These are phyloP conservation scores for Solea solea DNA, from an alignment of 2,113 vertebrate genomes.

Conservation along the genomic window DNA sequence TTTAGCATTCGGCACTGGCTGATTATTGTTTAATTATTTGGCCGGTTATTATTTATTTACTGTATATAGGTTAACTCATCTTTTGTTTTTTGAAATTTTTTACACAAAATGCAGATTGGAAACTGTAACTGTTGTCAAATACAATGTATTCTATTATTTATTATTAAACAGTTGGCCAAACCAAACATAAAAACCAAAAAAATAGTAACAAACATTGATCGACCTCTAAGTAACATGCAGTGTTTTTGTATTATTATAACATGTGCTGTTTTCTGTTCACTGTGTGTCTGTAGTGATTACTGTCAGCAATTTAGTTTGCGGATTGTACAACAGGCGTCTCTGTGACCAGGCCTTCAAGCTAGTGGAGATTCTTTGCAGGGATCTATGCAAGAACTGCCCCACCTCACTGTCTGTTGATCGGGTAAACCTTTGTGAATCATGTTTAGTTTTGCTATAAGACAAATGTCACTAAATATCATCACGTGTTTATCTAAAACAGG, in stretches of 20 bases:
- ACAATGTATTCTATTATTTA: too few species aligned
- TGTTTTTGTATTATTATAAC: not conserved
- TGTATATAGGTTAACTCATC: too few species aligned
- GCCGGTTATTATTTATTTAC: too few species aligned
- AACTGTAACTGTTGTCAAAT: too few species aligned
- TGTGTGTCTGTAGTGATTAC: slow-evolving; percentile 74
- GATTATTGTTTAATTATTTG: too few species aligned
- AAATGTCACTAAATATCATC: not conserved
- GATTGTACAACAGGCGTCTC: slow-evolving; percentile 84
- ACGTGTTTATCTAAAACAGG: not conserved
- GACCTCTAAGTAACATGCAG: not conserved
- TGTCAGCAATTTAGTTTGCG: slow-evolving; percentile 85
- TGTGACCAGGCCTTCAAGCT: slow-evolving; percentile 81
- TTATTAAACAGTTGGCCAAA: too few species aligned
- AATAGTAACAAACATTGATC: too few species aligned
- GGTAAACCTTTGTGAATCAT: slow-evolving; percentile 69
- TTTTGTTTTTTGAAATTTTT: too few species aligned
- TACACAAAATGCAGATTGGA: too few species aligned
- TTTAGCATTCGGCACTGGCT: too few species aligned
- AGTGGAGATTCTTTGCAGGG: slow-evolving; percentile 81
- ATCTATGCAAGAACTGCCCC: slow-evolving; percentile 68
- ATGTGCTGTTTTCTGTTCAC: not conserved
- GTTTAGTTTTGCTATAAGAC: not conserved
- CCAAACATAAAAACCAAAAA: too few species aligned
- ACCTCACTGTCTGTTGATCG: slow-evolving; percentile 79